These are phyloP conservation scores for Erebia palarica DNA, from an alignment of 2,888 invertebrate species.

Conservation along the genomic window DNA sequence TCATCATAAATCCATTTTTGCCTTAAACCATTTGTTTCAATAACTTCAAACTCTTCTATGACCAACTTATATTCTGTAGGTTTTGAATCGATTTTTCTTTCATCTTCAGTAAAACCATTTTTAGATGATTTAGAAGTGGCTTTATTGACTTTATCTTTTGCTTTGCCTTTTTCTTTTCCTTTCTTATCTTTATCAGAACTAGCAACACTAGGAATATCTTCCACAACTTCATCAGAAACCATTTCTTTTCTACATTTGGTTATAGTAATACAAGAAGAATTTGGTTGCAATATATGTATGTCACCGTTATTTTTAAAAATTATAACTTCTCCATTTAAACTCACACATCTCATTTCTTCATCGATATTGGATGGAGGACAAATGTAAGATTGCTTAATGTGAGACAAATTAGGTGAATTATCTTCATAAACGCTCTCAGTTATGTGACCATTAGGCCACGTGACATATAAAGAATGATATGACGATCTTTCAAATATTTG, in stretches of 20 bases:
- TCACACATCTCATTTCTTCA: constrained; percentile 70
- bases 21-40: constrained; percentile 60
- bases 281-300: constrained; percentile 63
- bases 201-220: constrained; percentile 48
- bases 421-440: constrained; percentile 66
- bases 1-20: constrained; percentile 59
- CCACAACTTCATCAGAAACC: constrained; percentile 39
- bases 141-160: constrained; percentile 53
- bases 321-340: constrained; percentile 69
- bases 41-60: constrained; percentile 66
- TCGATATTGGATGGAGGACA: constrained; percentile 44
- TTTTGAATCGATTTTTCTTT: constrained; percentile 40
- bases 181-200: constrained; percentile 60
- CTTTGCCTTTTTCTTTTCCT: constrained; percentile 53
- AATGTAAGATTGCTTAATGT: constrained; percentile 67
- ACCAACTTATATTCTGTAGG: constrained; percentile 53
- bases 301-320: constrained; percentile 60
- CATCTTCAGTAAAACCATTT: constrained; percentile 44
- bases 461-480: constrained; percentile 62
- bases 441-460: constrained; percentile 74
- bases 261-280: constrained; percentile 64
- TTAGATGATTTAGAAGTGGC: constrained; percentile 55
- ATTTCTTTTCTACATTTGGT: constrained; percentile 56
- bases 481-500: constrained; percentile 49
- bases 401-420: constrained; percentile 60